Percentiles rank a stretch among this genome's conserved stretches.
Conservation (phyloP, 2,113 vertebrate genomes). For the Rhizomys pruinosus region DNA sequence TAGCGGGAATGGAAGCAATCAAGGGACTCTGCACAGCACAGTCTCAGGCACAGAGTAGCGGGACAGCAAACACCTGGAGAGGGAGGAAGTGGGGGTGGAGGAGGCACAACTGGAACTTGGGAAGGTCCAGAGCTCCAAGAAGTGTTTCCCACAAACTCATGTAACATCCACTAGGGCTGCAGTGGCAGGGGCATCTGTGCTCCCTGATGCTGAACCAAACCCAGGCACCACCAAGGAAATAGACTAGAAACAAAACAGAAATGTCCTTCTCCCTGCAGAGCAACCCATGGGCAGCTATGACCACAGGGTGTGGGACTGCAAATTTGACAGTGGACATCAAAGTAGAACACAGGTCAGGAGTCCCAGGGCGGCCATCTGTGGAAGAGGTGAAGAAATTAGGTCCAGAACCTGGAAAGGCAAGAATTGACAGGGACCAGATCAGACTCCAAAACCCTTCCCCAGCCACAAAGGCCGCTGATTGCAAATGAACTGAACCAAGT, state of each 20-base stretch:
- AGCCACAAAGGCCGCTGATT: not conserved
- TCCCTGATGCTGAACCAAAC: not conserved
- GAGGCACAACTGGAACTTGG: not conserved
- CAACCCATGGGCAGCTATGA: not conserved
- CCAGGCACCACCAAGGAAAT: not conserved
- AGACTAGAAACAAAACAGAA: conserved; percentile 8
- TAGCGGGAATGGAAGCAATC: accelerated
- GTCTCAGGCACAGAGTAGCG: not conserved
- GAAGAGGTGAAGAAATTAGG: conserved; percentile 23
- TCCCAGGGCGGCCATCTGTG: not conserved
- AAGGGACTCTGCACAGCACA: not conserved
- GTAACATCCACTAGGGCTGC: not conserved
- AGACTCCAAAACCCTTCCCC: not conserved
- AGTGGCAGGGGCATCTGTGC: too few species aligned
- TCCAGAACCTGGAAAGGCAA: conserved; percentile 28
- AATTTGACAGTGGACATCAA: not conserved
- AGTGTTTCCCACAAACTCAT: not conserved
- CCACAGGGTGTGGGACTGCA: too few species aligned
- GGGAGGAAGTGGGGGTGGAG: accelerated
- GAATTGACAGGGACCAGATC: not conserved
- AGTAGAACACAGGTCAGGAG: not conserved
- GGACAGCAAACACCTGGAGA: not conserved
- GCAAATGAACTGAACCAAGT: not conserved
- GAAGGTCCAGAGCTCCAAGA: not conserved
- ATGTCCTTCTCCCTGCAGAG: not conserved